Evolutionary conservation across 23 tunicate genomes (phyloP), one percentile per base, ranked within the genome.

Genomic region (Ascidia mentula): DNA sequence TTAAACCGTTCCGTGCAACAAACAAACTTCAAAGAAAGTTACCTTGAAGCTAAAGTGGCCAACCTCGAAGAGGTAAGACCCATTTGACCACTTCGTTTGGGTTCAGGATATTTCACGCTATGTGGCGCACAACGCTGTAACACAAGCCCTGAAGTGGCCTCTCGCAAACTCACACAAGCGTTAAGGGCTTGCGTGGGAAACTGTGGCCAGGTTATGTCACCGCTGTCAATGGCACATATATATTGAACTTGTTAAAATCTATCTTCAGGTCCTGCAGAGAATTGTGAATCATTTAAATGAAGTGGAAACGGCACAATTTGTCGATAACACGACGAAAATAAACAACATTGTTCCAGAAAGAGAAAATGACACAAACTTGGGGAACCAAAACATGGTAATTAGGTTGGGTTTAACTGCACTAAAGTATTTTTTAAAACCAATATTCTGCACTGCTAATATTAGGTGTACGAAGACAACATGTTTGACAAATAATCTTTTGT

Each of bases 121-220:
- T n/a, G n/a, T n/a, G n/a, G n/a, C n/a, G n/a, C n/a, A 53, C 13
- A 53, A 53, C 28, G 28, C 13, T 53, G 65, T 53, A 53, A 53
- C 4, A 1, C 13, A 28, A 53, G 22, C 22, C 24, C 24, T 53
- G 12, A 9, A 5, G 65, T 53, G 65, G 65, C 65, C 65, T 53
- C 65, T 53, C 24, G 65, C 65, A 53, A 6, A 53, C 65, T 9
- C 65, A 53, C 65, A 53, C 65, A 53, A 53, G 12, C 65, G 65
- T 53, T 53, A 53, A 53, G 65, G n/a, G 65, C 24, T 53, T 53
- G 65, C 65, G 65, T 53, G 65, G 65, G 65, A 53, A 53, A 9
- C 65, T 26, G 22, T 53, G 22, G 65, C 1, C 65, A 9, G 12
- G 65, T 53, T 53, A 53, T 9, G 65, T 53, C 65, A 53, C 65